Conservation (phyloP, 2,797 vertebrate species). For the Leptoclinus maculatus region DNA sequence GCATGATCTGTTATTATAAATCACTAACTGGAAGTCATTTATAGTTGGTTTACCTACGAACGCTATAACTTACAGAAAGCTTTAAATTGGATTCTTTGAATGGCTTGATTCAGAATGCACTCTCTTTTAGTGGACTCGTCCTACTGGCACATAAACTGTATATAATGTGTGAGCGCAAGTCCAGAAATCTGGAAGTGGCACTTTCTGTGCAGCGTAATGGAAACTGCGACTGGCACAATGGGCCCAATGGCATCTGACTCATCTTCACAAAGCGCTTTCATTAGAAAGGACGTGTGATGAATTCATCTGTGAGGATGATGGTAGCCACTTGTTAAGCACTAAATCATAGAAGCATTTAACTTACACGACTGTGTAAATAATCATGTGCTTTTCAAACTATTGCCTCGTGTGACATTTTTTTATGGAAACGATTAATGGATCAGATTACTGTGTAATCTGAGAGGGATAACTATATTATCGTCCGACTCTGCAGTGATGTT, state of each 20-base stretch:
- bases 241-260: conserved; percentile 51
- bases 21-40: neutral
- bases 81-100: neutral
- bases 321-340: neutral
- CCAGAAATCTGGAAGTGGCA: conserved; percentile 30
- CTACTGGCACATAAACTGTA: conserved; percentile 1
- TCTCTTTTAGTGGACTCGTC: conserved; percentile 13
- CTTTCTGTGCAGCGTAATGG: conserved; percentile 47
- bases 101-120: neutral
- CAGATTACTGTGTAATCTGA: neutral
- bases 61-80: neutral
- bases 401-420: neutral
- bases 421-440: neutral
- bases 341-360: conserved; percentile 1
- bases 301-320: conserved; percentile 13
- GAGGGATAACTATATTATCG: neutral
- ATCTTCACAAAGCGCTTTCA: conserved; percentile 37
- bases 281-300: conserved; percentile 26
- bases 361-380: conserved; percentile 1
- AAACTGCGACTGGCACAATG: conserved; percentile 54
- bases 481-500: no score
- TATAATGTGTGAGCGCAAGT: conserved; percentile 17
- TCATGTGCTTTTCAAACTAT: neutral
- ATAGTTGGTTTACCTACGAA: neutral
- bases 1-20: neutral